Evolutionary conservation across 1,140 invertebrate genomes (phyloP).

Genomic region (Panagrolaimus sp.): DNA sequence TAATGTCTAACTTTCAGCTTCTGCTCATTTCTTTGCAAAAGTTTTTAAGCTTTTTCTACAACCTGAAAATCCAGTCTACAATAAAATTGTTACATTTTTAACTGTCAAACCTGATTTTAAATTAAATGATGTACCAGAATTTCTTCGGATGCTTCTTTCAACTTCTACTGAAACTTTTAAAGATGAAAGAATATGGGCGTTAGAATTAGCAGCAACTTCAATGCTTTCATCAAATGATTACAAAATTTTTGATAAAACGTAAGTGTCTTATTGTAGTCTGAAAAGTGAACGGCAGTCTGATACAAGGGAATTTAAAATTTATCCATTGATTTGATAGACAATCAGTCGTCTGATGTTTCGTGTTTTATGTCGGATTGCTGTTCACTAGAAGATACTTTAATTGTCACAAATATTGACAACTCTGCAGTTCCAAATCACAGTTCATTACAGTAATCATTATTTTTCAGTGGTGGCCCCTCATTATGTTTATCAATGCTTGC

Average conservation of each 20-base stretch:
- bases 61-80: background rate
- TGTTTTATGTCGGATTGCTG: too few species aligned
- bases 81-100: background rate
- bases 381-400: too few species aligned
- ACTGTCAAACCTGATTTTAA: background rate
- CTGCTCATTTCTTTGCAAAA: background rate
- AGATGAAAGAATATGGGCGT: background rate
- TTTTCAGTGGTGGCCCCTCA: background rate
- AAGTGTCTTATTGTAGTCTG: too few species aligned
- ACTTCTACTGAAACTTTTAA: background rate
- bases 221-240: constrained; percentile 2
- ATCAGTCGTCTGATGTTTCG: too few species aligned
- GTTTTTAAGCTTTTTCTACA: background rate
- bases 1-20: background rate
- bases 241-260: constrained; percentile 3
- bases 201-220: background rate
- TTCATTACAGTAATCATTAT: background rate
- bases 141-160: background rate
- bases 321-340: too few species aligned
- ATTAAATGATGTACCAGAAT: background rate
- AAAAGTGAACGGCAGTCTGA: too few species aligned
- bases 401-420: too few species aligned
- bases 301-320: too few species aligned
- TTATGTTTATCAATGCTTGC: background rate
- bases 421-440: too few species aligned